Evolutionary conservation across 2,888 invertebrate species (phyloP).

Genomic region (Ecdyonurus torrentis): DNA sequence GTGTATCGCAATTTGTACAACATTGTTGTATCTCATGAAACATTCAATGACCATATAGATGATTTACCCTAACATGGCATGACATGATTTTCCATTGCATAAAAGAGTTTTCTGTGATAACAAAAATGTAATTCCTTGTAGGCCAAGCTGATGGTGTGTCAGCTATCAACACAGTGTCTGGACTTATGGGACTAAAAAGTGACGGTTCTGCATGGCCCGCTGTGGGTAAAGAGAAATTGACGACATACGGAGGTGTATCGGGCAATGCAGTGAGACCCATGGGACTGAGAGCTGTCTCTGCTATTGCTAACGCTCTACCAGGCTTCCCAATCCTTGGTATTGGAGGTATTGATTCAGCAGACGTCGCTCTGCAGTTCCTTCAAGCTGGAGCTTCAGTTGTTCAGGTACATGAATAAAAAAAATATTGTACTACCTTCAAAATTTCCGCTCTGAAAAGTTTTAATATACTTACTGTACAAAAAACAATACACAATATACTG

Average conservation of each 20-base stretch:
- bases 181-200: conserved; percentile 71
- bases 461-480: background rate
- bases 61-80: too few species aligned
- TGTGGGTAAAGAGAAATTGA: conserved; percentile 58
- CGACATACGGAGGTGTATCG: conserved; percentile 89
- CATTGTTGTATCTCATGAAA: too few species aligned
- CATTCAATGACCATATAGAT: too few species aligned
- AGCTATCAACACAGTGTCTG: conserved; percentile 94
- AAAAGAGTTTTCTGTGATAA: too few species aligned
- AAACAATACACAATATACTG: background rate
- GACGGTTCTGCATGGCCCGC: conserved; percentile 85
- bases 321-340: conserved; percentile 88
- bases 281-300: conserved; percentile 78
- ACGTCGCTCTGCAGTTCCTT: conserved; percentile 85
- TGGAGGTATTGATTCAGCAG: conserved; percentile 95
- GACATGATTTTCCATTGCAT: too few species aligned
- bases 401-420: conserved; percentile 41
- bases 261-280: conserved; percentile 91
- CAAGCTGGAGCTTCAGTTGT: conserved; percentile 83
- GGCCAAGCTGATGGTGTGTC: conserved; percentile 91
- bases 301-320: conserved; percentile 67
- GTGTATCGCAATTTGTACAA: too few species aligned
- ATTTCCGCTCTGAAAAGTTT: background rate
- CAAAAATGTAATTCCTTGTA: too few species aligned
- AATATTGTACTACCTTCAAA: background rate